Conservation (phyloP, 2,113 vertebrate species). For the Xenopus laevis region DNA sequence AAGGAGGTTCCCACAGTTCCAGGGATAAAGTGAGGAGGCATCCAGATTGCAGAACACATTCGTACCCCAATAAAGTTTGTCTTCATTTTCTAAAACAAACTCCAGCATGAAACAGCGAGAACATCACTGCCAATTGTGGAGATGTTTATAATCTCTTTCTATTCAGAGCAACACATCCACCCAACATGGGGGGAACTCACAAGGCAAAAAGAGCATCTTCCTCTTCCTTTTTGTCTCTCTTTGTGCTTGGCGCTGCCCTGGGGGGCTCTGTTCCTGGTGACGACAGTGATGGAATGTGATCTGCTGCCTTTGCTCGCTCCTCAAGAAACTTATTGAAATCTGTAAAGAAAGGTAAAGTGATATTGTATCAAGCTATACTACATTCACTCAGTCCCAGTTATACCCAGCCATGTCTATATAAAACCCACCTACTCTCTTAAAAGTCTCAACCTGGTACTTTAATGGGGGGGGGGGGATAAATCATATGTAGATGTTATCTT, state of each 20-base stretch:
- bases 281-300: conserved; percentile 75
- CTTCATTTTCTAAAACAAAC: not conserved
- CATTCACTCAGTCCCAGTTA: too few species aligned
- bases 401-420: too few species aligned
- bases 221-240: conserved; percentile 61
- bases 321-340: conserved; percentile 95
- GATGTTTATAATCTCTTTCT: not conserved
- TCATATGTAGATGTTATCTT: too few species aligned
- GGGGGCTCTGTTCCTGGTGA: conserved; percentile 54
- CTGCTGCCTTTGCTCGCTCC: conserved; percentile 85
- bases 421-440: too few species aligned
- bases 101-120: not conserved
- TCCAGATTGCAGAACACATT: conserved; percentile 3
- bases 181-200: conserved; percentile 48
- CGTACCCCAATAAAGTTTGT: conserved; percentile 16
- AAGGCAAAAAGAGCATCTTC: conserved; percentile 66
- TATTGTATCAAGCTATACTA: too few species aligned
- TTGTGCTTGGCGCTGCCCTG: conserved; percentile 47
- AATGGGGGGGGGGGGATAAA: too few species aligned
- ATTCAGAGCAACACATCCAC: not conserved
- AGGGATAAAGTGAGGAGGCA: not conserved
- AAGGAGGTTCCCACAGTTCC: not conserved
- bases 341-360: conserved; percentile 40
- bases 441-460: too few species aligned
- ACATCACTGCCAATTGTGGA: not conserved